Conservation (phyloP, 2,888 invertebrate genomes). For the Pharmacophagus antenor region DNA sequence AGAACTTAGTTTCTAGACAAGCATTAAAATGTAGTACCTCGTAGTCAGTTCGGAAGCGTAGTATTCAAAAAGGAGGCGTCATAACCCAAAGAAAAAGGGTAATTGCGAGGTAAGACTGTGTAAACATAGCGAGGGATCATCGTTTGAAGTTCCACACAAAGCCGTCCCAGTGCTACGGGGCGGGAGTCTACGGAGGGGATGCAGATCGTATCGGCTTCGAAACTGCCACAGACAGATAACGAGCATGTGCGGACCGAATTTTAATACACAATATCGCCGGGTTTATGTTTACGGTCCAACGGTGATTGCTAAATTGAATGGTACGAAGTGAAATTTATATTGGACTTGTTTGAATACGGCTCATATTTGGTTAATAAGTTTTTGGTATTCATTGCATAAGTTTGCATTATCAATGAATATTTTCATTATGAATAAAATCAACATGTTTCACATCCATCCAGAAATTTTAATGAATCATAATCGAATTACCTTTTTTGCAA, state of each 20-base stretch:
- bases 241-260: slow-evolving; percentile 66
- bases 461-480: no score
- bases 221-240: slow-evolving; percentile 74
- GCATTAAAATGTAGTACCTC: background rate
- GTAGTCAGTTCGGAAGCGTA: no score
- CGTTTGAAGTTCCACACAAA: slow-evolving; percentile 66
- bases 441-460: no score
- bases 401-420: background rate
- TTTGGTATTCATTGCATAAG: background rate
- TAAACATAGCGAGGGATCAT: slow-evolving; percentile 41
- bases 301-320: slow-evolving; percentile 31
- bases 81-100: slow-evolving; percentile 27
- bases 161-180: slow-evolving; percentile 42
- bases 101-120: slow-evolving; percentile 25
- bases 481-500: no score
- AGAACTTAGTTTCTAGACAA: background rate
- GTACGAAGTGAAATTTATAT: slow-evolving; percentile 25
- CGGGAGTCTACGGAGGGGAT: slow-evolving; percentile 43
- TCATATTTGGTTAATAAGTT: background rate
- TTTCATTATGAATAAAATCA: background rate
- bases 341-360: background rate
- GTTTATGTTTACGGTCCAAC: slow-evolving; percentile 28
- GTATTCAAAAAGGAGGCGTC: slow-evolving; percentile 22
- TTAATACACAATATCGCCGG: slow-evolving; percentile 47
- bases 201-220: slow-evolving; percentile 67